These are phyloP conservation scores for Ectemnius lituratus DNA, from an alignment of 2,888 invertebrate genomes.

Conservation along the genomic window DNA sequence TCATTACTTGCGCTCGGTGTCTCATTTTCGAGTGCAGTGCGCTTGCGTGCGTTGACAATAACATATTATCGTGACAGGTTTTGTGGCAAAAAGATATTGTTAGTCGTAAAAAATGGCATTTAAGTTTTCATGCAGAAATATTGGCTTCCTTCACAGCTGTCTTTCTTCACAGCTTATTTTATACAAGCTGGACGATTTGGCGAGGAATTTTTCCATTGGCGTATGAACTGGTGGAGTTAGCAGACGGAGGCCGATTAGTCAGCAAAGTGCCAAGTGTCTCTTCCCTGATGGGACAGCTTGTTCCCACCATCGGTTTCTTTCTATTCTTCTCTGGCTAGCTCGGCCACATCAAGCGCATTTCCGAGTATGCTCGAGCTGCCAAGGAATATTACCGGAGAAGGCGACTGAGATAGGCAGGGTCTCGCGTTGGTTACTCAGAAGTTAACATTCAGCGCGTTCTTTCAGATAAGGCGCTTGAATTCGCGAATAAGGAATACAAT, in stretches of 20 bases:
- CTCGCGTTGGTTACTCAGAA: slow-evolving; percentile 71
- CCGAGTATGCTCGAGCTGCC: slow-evolving; percentile 31
- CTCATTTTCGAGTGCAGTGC: background rate
- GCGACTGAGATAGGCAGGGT: slow-evolving; percentile 61
- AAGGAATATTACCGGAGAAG: slow-evolving; percentile 41
- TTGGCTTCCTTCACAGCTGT: too few species aligned
- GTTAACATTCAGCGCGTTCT: slow-evolving; percentile 70
- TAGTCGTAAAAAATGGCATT: background rate
- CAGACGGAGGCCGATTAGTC: slow-evolving; percentile 44
- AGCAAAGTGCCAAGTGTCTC: slow-evolving; percentile 49
- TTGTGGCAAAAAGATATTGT: background rate
- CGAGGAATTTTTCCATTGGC: slow-evolving; percentile 14
- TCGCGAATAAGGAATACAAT: slow-evolving; percentile 14
- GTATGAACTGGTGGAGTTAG: slow-evolving; percentile 25
- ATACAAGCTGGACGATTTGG: background rate
- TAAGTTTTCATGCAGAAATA: too few species aligned
- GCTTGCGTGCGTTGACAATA: background rate
- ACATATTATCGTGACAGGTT: background rate
- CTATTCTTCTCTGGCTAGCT: slow-evolving; percentile 31
- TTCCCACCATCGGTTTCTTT: slow-evolving; percentile 41
- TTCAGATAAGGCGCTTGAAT: slow-evolving; percentile 49
- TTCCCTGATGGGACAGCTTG: slow-evolving; percentile 19
- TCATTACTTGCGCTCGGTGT: background rate
- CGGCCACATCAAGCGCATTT: slow-evolving; percentile 24
- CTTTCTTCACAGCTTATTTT: too few species aligned